Percentiles rank a stretch among this genome's conserved stretches.
Evolutionary conservation across 2,113 vertebrate species (phyloP).

Genomic region (Mustela nigripes): DNA sequence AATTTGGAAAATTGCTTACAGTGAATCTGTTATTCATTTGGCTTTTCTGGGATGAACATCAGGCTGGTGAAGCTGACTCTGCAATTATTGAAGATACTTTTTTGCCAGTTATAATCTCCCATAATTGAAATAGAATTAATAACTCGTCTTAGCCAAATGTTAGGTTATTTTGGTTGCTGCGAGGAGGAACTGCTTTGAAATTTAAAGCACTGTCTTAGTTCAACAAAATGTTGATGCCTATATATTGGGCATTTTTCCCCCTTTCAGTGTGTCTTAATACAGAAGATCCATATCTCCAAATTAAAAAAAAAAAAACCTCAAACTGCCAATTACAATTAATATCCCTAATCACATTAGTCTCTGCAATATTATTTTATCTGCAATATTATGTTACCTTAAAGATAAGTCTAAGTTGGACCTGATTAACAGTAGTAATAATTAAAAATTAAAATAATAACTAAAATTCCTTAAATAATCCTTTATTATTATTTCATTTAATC

Average conservation of each 20-base stretch:
- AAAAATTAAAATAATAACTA: background rate
- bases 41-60: constrained; percentile 68
- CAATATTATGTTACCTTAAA: background rate
- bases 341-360: background rate
- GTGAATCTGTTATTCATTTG: constrained; percentile 72
- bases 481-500: background rate
- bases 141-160: constrained; percentile 70
- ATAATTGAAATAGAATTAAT: constrained; percentile 79
- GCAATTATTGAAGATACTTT: constrained; percentile 59
- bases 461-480: constrained; percentile 42
- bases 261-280: background rate
- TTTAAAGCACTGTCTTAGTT: background rate
- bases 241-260: background rate
- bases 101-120: constrained; percentile 78
- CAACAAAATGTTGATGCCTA: background rate
- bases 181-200: background rate
- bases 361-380: background rate
- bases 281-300: background rate
- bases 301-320: background rate
- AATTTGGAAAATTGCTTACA: constrained; percentile 67
- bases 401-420: background rate
- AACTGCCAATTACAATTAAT: background rate
- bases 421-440: background rate
- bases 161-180: background rate
- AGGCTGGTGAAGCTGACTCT: constrained; percentile 68